These are phyloP conservation scores for Trachemys scripta DNA, from an alignment of 2,113 vertebrate genomes.

Conservation along the genomic window DNA sequence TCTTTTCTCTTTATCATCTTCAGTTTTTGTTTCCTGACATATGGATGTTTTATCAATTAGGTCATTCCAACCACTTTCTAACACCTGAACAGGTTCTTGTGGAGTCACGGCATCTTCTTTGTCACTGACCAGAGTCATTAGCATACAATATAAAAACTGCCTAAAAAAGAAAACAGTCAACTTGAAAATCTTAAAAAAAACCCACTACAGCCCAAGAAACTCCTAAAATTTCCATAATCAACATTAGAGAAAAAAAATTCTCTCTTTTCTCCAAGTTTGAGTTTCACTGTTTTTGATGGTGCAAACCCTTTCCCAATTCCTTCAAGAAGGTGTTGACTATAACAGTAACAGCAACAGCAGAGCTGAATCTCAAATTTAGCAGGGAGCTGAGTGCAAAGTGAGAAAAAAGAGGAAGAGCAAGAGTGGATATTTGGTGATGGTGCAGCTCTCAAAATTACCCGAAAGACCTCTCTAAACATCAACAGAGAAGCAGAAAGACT, in stretches of 20 bases:
- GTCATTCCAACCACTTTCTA: not conserved
- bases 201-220: not conserved
- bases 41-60: not conserved
- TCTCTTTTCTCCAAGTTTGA: not conserved
- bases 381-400: not conserved
- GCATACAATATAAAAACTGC: no score
- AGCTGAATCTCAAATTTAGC: not conserved
- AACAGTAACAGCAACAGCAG: not conserved
- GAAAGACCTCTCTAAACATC: not conserved
- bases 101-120: not conserved
- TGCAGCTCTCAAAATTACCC: not conserved
- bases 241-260: not conserved
- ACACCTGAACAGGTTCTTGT: not conserved
- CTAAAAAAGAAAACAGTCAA: not conserved
- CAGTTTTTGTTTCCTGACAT: not conserved
- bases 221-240: not conserved
- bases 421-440: not conserved
- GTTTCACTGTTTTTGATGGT: conserved; percentile 31
- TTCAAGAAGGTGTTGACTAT: not conserved
- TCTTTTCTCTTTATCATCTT: not conserved
- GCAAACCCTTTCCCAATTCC: not conserved
- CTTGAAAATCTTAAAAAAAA: conserved; percentile 2
- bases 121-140: no score
- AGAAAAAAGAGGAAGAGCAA: not conserved
- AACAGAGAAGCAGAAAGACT: not conserved